phyloP scores from a whole-genome alignment of 2,113 vertebrate species.

The Callorhinus ursinus region DNA sequence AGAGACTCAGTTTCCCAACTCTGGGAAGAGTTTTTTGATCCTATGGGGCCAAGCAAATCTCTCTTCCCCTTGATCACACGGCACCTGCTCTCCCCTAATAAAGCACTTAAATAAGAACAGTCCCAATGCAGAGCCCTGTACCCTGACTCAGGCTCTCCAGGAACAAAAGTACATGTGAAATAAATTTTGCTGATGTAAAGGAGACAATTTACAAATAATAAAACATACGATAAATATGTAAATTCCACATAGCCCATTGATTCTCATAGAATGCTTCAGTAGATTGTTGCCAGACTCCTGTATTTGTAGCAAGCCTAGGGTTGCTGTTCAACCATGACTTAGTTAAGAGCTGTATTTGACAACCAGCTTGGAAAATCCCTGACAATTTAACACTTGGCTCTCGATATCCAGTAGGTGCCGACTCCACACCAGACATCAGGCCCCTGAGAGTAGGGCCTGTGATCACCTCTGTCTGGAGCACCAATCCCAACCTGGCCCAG shows the following conservation, averaged over 20 bases:
- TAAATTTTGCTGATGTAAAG: background rate
- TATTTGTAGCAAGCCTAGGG: background rate
- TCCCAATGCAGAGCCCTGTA: background rate
- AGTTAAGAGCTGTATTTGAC: background rate
- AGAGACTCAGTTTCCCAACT: background rate
- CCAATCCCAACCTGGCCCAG: background rate
- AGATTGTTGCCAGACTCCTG: background rate
- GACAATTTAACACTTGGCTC: background rate
- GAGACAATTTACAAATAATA: background rate
- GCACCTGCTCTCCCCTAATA: background rate
- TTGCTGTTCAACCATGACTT: background rate
- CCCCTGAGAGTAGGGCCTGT: background rate
- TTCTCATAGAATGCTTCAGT: background rate
- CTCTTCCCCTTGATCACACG: background rate
- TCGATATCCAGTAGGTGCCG: background rate
- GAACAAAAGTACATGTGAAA: background rate
- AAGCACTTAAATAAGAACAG: background rate
- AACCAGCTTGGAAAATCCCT: background rate
- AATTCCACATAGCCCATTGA: background rate
- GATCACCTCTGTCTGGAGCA: background rate
- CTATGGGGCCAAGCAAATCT: background rate
- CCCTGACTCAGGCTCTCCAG: background rate
- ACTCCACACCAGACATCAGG: background rate
- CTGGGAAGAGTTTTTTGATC: background rate
- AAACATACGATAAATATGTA: background rate